Percentiles rank a stretch among this genome's conserved stretches.
These are phyloP conservation scores for Magallana gigas DNA, from an alignment of 1,140 invertebrate species.

Conservation along the genomic window DNA sequence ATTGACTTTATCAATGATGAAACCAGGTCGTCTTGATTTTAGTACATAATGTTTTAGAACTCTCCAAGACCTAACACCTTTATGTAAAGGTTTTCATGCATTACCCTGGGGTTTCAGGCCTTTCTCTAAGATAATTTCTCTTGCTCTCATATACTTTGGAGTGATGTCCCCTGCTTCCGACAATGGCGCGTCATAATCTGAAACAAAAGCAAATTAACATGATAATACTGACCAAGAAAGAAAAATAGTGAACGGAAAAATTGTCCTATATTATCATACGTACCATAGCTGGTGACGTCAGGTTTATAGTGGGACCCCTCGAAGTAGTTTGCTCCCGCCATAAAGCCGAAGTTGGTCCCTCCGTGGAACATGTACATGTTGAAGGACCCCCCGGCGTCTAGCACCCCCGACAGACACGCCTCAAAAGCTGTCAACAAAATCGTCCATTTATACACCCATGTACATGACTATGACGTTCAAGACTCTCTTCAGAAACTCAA, in stretches of 20 bases:
- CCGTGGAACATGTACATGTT: constrained; percentile 88
- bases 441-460: no score
- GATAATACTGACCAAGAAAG: background rate
- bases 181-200: constrained; percentile 78
- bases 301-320: constrained; percentile 14
- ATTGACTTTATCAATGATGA: no score
- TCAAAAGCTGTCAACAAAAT: constrained; percentile 73
- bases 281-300: constrained; percentile 39
- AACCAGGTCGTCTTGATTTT: no score
- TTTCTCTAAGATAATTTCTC: constrained; percentile 73
- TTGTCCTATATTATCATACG: background rate
- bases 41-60: no score
- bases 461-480: no score
- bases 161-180: constrained; percentile 80
- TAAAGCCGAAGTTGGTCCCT: constrained; percentile 86
- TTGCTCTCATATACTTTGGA: constrained; percentile 77
- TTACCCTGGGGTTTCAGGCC: constrained; percentile 63
- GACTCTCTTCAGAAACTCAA: no score
- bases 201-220: background rate
- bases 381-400: constrained; percentile 81
- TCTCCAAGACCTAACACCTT: no score
- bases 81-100: background rate
- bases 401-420: constrained; percentile 76
- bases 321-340: constrained; percentile 82
- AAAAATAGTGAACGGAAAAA: background rate